Base-by-base conservation (phyloP, 2,113 vertebrate species). In the Solenodon paradoxus region DNA sequence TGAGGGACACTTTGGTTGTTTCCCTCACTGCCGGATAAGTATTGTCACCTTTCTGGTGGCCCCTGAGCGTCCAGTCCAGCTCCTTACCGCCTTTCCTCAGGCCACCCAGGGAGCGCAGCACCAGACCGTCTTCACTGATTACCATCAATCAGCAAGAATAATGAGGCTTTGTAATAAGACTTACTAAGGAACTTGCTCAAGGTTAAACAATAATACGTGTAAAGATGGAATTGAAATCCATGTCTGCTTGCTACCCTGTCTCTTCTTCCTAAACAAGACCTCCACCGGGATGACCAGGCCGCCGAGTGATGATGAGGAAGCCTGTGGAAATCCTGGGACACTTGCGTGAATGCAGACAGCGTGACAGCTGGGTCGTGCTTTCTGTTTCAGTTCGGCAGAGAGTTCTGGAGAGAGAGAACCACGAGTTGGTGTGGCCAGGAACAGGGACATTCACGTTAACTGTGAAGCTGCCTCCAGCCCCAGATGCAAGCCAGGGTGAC, bases 401-500 rank as follows among this genome's bases (percentile, higher is more conserved):
- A 2, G 99, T 99, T 95, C 97, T 99, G 81, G 45, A 75, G 32
- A 99, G 98, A 94, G 26, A 84, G 17, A 59, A 3, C 7, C 99
- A 99, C 57, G 95, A 98, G 75, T 92, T 99, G 63, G 55, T 7
- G 28, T 64, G 98, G 93, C 92, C 79, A 81, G 94, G 90, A 40
- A 95, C 97, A 66, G 83, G 92, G 42, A 89, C 92, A 1, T 32
- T 99, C 79, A 98, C 79, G 1, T 45, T 99, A 87, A 97, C 91
- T 0, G 98, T 99, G 9, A 94, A 92, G 4, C 94, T 98, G 16
- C 98, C 97, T 30, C 55, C 93, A 95, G n/a, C 45, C 40, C 9
- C 78, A 26, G 42, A 3, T 47, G 40, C 82, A 93, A n/a, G 13
- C 51, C 45, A 38, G 59, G 5, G 95, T 78, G 38, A 28, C n/a